These are phyloP conservation scores for Leguminivora glycinivorella DNA, from an alignment of 1,140 invertebrate genomes.

Conservation along the genomic window DNA sequence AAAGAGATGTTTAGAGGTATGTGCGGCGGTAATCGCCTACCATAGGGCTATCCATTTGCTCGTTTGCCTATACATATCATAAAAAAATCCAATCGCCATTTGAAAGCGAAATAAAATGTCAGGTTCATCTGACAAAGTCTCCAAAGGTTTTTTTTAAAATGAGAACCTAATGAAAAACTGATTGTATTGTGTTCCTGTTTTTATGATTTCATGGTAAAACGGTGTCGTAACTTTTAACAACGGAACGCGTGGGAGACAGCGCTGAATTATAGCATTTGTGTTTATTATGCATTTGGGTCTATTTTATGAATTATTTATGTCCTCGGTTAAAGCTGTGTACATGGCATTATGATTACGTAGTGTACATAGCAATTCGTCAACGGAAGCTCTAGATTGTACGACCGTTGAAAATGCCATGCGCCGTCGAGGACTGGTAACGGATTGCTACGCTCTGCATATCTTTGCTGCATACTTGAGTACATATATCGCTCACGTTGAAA, in stretches of 20 bases:
- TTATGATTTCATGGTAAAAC: conserved; percentile 14
- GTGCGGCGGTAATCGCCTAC: no score
- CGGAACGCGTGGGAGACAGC: conserved; percentile 34
- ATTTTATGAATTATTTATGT: conserved; percentile 56
- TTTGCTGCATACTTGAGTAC: not conserved
- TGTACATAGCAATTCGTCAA: conserved; percentile 6
- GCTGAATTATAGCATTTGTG: conserved; percentile 51
- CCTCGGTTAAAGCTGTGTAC: conserved; percentile 30
- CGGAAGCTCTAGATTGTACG: conserved; percentile 10
- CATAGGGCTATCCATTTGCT: no score
- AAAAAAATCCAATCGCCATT: not conserved
- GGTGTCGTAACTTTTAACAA: conserved; percentile 27
- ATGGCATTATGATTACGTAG: conserved; percentile 17
- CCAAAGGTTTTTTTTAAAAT: not conserved
- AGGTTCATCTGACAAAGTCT: not conserved
- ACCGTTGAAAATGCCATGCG: conserved; percentile 5
- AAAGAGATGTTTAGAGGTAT: no score
- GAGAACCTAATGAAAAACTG: not conserved
- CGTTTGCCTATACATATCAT: no score
- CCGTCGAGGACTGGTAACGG: not conserved
- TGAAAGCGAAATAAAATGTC: not conserved
- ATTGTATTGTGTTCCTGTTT: conserved; percentile 24
- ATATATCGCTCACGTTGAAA: no score
- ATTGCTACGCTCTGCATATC: conserved; percentile 3
- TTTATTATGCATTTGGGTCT: conserved; percentile 57